Evolutionary conservation across 2,888 invertebrate genomes (phyloP), one percentile per base, ranked within the genome.

Genomic region (Caenorhabditis doughertyi): DNA sequence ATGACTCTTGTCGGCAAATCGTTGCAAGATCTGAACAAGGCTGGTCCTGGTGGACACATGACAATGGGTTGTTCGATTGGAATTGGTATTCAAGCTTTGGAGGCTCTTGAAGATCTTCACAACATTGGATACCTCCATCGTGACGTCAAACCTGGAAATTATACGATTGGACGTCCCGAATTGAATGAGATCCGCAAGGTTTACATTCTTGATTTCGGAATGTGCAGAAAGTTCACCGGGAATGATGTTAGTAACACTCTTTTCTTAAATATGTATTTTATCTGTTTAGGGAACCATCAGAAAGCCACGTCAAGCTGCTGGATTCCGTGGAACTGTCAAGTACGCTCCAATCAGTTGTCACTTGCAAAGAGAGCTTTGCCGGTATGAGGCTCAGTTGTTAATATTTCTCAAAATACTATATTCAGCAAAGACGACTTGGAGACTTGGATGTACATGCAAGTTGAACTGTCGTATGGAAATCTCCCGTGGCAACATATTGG

Each of bases 1-100:
- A 89, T 89, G 88, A 87, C 86, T 9, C 82, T 89, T 16, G 89
- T 90, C 71, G 90, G 90, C 47, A 90, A 90, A 55, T 89, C 87
- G 13, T 81, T 89, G 25, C 67, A 79, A 42, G 85, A 86, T 51
- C 56, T 85, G 53, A 68, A 65, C 42, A 84, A 83, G 55, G 85
- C 56, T 25, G 83, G 81, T 4, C 84, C 84, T 13, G 84, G 83
- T 25, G 71, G 60, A 0, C 84, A 81, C 39, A 68, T 86, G 79
- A 80, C 84, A 16, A 56, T 86, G 55, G 85, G 83, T 18, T 81
- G 84, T 47, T 79, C 86, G 18, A 44, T 86, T 21, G 60, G 74
- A 9, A 72, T 64, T 25, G 86, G 85, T 2, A 82, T 85, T 11
- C 85, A 82, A 58, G 51, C 79, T 5, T 77, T 86, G 29, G 86